Conservation (phyloP, 2,888 invertebrate species). For the Aphelenchoides bicaudatus region DNA sequence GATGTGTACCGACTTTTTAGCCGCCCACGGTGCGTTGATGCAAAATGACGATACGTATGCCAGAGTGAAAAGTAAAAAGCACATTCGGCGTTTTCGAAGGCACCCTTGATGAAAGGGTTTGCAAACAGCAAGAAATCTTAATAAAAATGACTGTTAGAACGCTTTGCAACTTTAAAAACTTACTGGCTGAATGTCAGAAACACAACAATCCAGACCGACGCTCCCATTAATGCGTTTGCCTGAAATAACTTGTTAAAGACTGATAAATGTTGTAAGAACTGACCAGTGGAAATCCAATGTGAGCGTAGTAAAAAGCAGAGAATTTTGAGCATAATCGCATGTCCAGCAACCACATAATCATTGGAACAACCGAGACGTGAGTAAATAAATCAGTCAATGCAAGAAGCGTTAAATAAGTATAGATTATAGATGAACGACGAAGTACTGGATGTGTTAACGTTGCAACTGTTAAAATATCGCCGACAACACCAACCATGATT, state of each 20-base stretch:
- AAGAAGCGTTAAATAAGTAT: constrained; percentile 63
- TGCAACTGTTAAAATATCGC: constrained; percentile 64
- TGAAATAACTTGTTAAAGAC: constrained; percentile 29
- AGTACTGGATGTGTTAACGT: constrained; percentile 64
- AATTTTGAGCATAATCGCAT: constrained; percentile 50
- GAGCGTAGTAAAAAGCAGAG: constrained; percentile 63
- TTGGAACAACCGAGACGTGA: constrained; percentile 63
- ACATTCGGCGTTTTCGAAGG: constrained; percentile 34
- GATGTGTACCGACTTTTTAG: constrained; percentile 53
- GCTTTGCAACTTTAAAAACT: constrained; percentile 64
- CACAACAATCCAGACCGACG: constrained; percentile 65
- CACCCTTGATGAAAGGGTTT: constrained; percentile 55
- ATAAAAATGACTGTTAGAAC: constrained; percentile 41
- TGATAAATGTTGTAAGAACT: constrained; percentile 15
- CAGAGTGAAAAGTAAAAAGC: constrained; percentile 43
- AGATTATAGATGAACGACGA: constrained; percentile 62
- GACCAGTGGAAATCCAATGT: constrained; percentile 63
- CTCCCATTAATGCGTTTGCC: constrained; percentile 65
- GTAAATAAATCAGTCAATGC: constrained; percentile 64
- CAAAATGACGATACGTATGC: constrained; percentile 56
- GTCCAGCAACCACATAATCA: constrained; percentile 61
- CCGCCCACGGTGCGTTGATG: constrained; percentile 58
- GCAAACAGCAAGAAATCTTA: constrained; percentile 40
- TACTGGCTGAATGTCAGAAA: constrained; percentile 65
- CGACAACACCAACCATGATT: constrained; percentile 63